phyloP scores from a whole-genome alignment of 2,888 invertebrate genomes.

The Lamellibrachia satsuma region DNA sequence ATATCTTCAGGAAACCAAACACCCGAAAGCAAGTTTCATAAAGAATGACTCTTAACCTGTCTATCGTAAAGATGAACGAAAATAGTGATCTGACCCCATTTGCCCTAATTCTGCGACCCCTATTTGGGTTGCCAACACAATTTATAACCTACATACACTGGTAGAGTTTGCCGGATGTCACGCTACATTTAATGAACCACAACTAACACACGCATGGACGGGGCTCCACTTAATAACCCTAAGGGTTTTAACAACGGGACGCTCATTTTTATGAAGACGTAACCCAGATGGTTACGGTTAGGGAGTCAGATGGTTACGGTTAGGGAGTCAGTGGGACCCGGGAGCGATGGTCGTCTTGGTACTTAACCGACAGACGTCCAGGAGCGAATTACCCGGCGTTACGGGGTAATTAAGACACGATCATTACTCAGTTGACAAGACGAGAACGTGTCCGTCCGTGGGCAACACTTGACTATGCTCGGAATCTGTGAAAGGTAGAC shows the following conservation, averaged over 20 bases:
- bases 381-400: background rate
- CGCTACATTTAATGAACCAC: background rate
- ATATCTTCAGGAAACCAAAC: background rate
- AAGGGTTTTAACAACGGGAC: background rate
- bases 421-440: background rate
- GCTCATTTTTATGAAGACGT: constrained; percentile 12
- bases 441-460: background rate
- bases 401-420: background rate
- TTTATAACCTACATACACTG: background rate
- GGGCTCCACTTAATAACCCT: background rate
- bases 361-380: constrained; percentile 5
- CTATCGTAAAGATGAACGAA: background rate
- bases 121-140: background rate
- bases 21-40: background rate
- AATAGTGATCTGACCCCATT: background rate
- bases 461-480: background rate
- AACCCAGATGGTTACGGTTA: background rate
- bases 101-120: background rate
- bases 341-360: background rate
- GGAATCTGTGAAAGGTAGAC: background rate
- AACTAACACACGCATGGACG: background rate
- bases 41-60: background rate
- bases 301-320: background rate
- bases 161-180: background rate
- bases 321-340: background rate